Base-by-base conservation (phyloP, 1,140 invertebrate species). In the Drosophila dunni region DNA sequence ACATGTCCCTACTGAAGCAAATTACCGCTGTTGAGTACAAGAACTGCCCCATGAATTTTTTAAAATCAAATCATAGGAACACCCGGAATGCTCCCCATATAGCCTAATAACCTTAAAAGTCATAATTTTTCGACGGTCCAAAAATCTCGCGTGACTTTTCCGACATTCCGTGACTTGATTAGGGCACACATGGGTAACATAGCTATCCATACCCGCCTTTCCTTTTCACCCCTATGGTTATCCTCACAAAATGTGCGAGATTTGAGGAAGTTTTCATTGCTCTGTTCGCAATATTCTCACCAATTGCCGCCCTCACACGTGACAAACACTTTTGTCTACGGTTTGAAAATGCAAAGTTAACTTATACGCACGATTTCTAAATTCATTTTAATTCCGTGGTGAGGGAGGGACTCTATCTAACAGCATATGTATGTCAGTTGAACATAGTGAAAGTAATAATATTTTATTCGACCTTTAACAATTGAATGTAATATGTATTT, bases 141-240 rank as follows among this genome's bases (percentile, higher is more conserved):
- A 75, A 73, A 75, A 79, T 75, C 77, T 80, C 73, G 83, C 84
- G 83, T 86, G 83, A 86, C 83, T 86, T 83, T 78, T 68, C 67
- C 73, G 50, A 60, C 65, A 83, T 86, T 86, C 82, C 82, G 84
- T 86, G 84, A 83, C 84, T 86, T 68, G 79, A 86, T 83, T 86
- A 89, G 54, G 48, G 61, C 72, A 61, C 72, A 62, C 65, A 70
- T 64, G 69, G 69, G 61, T 66, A 80, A 78, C 70, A 82, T 79
- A 67, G 64, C 62, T 78, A 29, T 3, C 24, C 24, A 1, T 4
- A 0, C 24, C 24, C 24, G 5, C 24, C 24, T 29, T 29, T 6
- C 62, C 61, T 78, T 65, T 62, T 82, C 62, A 42, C 78, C 20
- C 64, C 34, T 10, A n/a, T 48, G 10, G n/a, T 53, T 20, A 15